Evolutionary conservation across 2,113 vertebrate genomes (phyloP).

Genomic region (Theristicus caerulescens): DNA sequence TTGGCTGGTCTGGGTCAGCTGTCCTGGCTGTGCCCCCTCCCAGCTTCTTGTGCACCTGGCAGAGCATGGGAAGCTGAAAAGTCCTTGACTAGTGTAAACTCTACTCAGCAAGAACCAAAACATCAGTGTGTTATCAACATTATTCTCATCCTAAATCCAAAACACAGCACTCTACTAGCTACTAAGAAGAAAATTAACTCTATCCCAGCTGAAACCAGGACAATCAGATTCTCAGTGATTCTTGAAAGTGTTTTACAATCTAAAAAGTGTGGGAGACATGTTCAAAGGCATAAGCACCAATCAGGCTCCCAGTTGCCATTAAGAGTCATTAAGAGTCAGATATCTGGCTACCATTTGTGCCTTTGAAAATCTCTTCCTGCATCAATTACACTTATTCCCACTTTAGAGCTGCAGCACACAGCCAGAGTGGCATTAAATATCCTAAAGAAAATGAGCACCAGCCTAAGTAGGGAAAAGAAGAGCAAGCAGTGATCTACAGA

Average conservation of each 20-base stretch:
- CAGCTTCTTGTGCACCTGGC: too few relatives aligned
- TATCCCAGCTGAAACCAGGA: too few relatives aligned
- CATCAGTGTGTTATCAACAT: too few relatives aligned
- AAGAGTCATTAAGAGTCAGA: not conserved
- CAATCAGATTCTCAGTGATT: not conserved
- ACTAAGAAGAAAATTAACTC: too few relatives aligned
- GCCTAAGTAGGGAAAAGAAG: not conserved
- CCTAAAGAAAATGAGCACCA: not conserved
- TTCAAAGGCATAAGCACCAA: not conserved
- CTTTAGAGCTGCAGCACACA: not conserved
- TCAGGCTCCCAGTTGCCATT: not conserved
- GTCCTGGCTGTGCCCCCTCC: too few relatives aligned
- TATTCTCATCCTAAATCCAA: too few relatives aligned
- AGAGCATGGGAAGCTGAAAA: too few relatives aligned
- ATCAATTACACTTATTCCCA: not conserved
- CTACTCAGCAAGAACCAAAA: too few relatives aligned
- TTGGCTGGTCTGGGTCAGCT: too few relatives aligned
- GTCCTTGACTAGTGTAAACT: too few relatives aligned
- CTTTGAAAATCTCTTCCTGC: conserved; percentile 26
- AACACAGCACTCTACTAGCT: too few relatives aligned
- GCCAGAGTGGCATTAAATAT: not conserved
- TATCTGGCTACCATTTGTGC: not conserved
- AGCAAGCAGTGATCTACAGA: not conserved
- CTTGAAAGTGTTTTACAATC: not conserved
- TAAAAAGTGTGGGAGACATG: not conserved